These are phyloP conservation scores for Cordilura impudica DNA, from an alignment of 2,888 invertebrate genomes.

Conservation along the genomic window DNA sequence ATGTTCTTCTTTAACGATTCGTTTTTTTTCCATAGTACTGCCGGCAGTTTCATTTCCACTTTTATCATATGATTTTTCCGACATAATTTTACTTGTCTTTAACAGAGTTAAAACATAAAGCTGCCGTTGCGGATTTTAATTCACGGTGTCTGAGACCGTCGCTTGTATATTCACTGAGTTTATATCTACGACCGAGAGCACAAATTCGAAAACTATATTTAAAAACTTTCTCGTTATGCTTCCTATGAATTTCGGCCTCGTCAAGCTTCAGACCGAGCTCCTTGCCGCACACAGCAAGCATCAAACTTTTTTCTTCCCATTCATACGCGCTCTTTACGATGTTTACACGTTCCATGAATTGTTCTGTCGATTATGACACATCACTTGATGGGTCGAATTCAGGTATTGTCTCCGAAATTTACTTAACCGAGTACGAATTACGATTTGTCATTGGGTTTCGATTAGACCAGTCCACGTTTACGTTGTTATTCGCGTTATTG, in stretches of 20 bases:
- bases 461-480: no score
- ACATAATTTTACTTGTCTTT: background rate
- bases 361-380: no score
- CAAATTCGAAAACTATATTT: slow-evolving; percentile 53
- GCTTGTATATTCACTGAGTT: slow-evolving; percentile 10
- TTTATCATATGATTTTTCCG: background rate
- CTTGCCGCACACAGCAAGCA: slow-evolving; percentile 34
- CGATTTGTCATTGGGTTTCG: no score
- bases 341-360: no score
- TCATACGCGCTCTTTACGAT: slow-evolving; percentile 8
- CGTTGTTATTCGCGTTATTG: no score
- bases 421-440: background rate
- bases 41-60: no score
- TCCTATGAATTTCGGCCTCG: slow-evolving; percentile 49
- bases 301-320: slow-evolving; percentile 33
- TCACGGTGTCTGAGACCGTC: slow-evolving; percentile 16
- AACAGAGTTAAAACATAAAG: background rate
- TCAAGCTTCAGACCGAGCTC: slow-evolving; percentile 33
- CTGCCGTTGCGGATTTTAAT: slow-evolving; percentile 5
- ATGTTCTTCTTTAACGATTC: background rate
- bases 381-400: slow-evolving; percentile 28
- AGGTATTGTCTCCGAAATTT: slow-evolving; percentile 36
- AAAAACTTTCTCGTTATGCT: slow-evolving; percentile 13
- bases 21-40: no score
- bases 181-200: slow-evolving; percentile 12